Base-by-base conservation (phyloP, 1,140 invertebrate species). In the Bombus waltoni region DNA sequence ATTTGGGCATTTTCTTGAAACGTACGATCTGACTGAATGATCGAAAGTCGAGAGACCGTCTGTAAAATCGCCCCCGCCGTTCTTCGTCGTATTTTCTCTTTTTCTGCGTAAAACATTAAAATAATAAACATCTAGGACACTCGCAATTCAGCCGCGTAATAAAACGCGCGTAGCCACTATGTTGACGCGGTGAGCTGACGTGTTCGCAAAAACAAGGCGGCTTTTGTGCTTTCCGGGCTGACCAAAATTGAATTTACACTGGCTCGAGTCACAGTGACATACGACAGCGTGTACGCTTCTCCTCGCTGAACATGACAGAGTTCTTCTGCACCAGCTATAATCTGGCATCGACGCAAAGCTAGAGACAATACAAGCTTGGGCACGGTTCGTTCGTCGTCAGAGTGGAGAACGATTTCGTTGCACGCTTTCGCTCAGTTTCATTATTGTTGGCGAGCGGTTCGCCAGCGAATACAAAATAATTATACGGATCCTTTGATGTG, bases 281-380 rank as follows among this genome's bases (percentile, higher is more conserved):
- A 65, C 62, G 32, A 66, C 53, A 32, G 9, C 44, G 70, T 62
- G 72, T 79, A 74, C 74, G 59, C 44, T 42, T 44, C 62, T 42
- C 35, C 87, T 62, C 83, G 53, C 62, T 85, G 83, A 71, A 86
- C 87, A 86, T 82, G 88, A 88, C 88, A 82, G 83, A 82, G 70
- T 88, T 71, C 75, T 86, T 76, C 53, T 76, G 66, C 82, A 59
- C 47, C 62, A 75, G 74, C 62, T 88, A 82, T 89, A 88, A 89
- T 89, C 83, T 89, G 70, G 62, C 87, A 82, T 89, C 83, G 87
- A 89, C 79, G 86, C 86, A 88, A 78, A 88, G 72, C 86, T 82
- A 68, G 59, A 74, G 78, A 89, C 75, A 89, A 88, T 88, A 70
- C 81, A 25, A 68, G 75, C 74, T 44, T 18, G 42, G 62, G 57